Conservation (phyloP, 2,888 invertebrate species). For the Diarsia dahlii region DNA sequence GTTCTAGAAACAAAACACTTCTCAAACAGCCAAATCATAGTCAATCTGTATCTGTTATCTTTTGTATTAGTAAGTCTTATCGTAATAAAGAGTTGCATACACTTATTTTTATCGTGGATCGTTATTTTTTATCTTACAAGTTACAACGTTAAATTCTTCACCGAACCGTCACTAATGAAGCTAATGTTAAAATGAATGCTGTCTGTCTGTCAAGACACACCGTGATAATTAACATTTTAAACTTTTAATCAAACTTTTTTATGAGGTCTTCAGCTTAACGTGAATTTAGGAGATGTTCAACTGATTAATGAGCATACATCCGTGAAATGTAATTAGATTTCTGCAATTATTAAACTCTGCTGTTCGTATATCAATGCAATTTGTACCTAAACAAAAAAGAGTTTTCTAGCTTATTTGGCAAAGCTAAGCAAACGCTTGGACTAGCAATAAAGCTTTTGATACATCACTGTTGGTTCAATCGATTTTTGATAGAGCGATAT, state of each 20-base stretch:
- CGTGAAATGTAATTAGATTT: slow-evolving; percentile 9
- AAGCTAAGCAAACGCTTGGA: not conserved
- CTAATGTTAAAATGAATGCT: slow-evolving; percentile 41
- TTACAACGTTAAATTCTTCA: slow-evolving; percentile 42
- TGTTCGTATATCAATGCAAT: not conserved
- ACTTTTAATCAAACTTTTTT: slow-evolving; percentile 20
- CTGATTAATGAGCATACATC: slow-evolving; percentile 9
- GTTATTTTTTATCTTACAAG: slow-evolving; percentile 49
- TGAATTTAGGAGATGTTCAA: slow-evolving; percentile 23
- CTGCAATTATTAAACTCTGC: not conserved
- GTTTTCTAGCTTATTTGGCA: not conserved
- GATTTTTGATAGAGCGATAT: slow-evolving; percentile 32
- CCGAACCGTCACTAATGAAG: slow-evolving; percentile 55
- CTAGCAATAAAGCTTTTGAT: slow-evolving; percentile 20
- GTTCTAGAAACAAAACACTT: slow-evolving; percentile 27
- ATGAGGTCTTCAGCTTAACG: slow-evolving; percentile 7
- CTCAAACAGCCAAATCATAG: slow-evolving; percentile 4
- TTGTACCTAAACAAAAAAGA: not conserved
- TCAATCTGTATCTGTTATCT: slow-evolving; percentile 7
- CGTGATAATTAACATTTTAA: slow-evolving; percentile 19
- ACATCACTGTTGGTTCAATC: slow-evolving; percentile 22
- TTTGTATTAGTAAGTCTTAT: slow-evolving; percentile 13
- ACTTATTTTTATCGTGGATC: slow-evolving; percentile 31
- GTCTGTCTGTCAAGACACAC: slow-evolving; percentile 25
- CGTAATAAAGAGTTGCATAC: slow-evolving; percentile 46